These are phyloP conservation scores for Scolanthus callimorphus DNA, from an alignment of 92 coral and sea anemone genomes.

Conservation along the genomic window DNA sequence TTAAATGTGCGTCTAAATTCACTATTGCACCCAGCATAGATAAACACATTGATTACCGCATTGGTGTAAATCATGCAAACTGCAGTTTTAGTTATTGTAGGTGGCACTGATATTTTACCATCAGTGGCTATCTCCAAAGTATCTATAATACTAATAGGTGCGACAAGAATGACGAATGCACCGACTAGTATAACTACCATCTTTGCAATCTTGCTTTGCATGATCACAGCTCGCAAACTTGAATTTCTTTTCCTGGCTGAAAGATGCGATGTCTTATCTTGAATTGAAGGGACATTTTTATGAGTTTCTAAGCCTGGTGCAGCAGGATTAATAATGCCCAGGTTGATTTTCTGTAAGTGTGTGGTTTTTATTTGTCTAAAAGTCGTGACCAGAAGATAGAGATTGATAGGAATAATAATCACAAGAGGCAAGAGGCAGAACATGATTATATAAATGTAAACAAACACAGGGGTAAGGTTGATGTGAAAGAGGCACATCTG, in stretches of 20 bases:
- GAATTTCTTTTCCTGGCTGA: neutral
- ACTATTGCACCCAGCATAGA: conserved; percentile 60
- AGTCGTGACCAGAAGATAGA: conserved; percentile 46
- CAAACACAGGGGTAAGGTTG: conserved; percentile 20
- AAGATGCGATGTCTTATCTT: neutral
- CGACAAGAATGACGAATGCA: conserved; percentile 38
- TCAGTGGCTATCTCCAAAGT: conserved; percentile 16
- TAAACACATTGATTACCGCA: conserved; percentile 43
- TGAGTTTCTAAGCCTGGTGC: neutral
- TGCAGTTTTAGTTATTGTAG: conserved; percentile 10
- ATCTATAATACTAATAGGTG: conserved; percentile 51
- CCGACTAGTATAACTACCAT: conserved; percentile 38
- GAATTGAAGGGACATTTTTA: neutral
- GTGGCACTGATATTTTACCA: conserved; percentile 21
- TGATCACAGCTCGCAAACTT: neutral
- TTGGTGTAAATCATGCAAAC: conserved; percentile 61
- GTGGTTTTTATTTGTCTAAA: conserved; percentile 50
- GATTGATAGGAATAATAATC: conserved; percentile 49
- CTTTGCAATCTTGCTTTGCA: conserved; percentile 41
- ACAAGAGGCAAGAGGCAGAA: conserved; percentile 40
- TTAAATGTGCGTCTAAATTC: conserved; percentile 49
- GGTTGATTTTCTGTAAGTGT: conserved; percentile 24
- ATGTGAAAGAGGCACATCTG: conserved; percentile 42
- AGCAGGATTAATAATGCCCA: conserved; percentile 12
- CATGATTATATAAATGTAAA: conserved; percentile 14